These are phyloP conservation scores for Desmodus rotundus DNA, from an alignment of 2,113 vertebrate genomes.

Conservation along the genomic window DNA sequence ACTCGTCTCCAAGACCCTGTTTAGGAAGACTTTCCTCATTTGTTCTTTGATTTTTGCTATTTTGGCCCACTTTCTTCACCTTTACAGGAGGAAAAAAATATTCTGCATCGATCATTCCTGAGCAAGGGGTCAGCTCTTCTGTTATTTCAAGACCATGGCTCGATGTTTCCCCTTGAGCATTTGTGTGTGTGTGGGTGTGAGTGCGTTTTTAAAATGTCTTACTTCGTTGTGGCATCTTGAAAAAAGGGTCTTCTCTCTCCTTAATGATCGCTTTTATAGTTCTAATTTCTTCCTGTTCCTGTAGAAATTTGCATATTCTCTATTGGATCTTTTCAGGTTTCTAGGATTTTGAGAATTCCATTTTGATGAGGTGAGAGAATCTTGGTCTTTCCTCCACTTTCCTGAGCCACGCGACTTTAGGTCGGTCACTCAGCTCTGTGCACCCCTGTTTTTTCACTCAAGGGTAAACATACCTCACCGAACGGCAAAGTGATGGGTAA, in stretches of 20 bases:
- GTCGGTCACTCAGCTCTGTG: neutral
- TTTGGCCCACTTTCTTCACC: constrained; percentile 4
- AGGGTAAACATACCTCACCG: neutral
- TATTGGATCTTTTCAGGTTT: constrained; percentile 41
- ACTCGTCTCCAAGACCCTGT: neutral
- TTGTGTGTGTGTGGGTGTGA: neutral
- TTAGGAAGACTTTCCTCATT: neutral
- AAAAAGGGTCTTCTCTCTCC: neutral
- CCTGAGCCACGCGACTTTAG: neutral
- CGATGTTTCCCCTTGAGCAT: neutral
- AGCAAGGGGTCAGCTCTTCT: neutral
- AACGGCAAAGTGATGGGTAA: neutral
- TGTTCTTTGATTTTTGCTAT: constrained; percentile 41
- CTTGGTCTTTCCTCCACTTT: neutral
- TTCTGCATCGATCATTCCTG: neutral
- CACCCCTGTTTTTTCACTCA: neutral
- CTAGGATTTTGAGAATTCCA: constrained; percentile 16
- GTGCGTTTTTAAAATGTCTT: constrained; percentile 42
- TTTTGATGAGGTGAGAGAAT: constrained; percentile 4
- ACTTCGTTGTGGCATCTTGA: constrained; percentile 49
- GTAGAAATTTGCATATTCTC: neutral
- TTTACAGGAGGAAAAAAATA: neutral
- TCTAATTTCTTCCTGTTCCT: constrained; percentile 61
- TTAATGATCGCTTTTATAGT: constrained; percentile 39
- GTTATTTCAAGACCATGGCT: constrained; percentile 58